Conservation (phyloP, 1,140 invertebrate genomes). For the Brachionus plicatilis region DNA sequence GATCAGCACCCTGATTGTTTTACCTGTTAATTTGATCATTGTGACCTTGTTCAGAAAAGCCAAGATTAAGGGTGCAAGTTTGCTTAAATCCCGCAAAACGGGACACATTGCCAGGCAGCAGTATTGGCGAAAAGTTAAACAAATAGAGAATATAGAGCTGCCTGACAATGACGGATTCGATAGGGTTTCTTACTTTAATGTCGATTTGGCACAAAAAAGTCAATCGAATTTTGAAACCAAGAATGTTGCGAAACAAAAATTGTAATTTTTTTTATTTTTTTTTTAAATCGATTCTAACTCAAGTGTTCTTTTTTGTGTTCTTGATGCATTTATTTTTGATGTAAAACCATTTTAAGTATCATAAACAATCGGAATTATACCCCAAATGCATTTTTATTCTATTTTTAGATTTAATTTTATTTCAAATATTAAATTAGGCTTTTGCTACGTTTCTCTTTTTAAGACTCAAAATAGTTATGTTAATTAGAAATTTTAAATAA, state of each 20-base stretch:
- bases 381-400: neutral
- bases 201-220: neutral
- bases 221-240: neutral
- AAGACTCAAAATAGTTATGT: neutral
- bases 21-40: slow-evolving; percentile 50
- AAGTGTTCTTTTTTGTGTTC: neutral
- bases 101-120: slow-evolving; percentile 29
- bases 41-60: slow-evolving; percentile 51
- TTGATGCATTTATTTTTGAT: neutral
- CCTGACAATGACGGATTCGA: neutral
- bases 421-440: neutral
- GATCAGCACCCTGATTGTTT: slow-evolving; percentile 50
- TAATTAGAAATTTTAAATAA: neutral
- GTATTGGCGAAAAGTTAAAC: slow-evolving; percentile 23
- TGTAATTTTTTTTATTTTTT: neutral
- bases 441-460: neutral
- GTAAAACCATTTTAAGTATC: neutral
- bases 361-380: neutral
- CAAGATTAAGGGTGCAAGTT: slow-evolving; percentile 40
- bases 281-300: neutral
- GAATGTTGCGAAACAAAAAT: neutral
- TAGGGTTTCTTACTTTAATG: neutral
- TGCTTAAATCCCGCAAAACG: slow-evolving; percentile 27
- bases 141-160: slow-evolving; percentile 30
- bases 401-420: neutral